Evolutionary conservation across 2,888 invertebrate genomes (phyloP).

Genomic region (Leucophora obtusa): DNA sequence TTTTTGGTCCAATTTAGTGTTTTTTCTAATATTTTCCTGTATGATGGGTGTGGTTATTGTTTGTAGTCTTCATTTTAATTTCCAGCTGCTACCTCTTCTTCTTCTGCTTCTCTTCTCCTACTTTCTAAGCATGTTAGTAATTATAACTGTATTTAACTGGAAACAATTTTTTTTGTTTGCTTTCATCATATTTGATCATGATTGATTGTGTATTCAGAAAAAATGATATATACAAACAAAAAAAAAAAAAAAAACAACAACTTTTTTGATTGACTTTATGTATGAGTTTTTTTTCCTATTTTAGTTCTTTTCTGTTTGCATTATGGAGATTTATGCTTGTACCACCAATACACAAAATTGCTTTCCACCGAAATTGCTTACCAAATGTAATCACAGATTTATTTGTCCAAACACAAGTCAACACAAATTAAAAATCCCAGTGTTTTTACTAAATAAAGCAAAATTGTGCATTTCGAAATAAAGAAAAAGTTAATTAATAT

Average conservation of each 20-base stretch:
- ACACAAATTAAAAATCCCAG: conserved; percentile 47
- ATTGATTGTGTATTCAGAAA: conserved; percentile 60
- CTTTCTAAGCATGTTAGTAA: conserved; percentile 57
- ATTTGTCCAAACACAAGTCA: conserved; percentile 60
- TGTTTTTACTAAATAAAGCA: conserved; percentile 20
- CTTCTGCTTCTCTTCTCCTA: conserved; percentile 6
- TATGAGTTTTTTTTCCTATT: conserved; percentile 42
- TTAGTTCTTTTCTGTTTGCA: conserved; percentile 53
- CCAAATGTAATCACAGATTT: conserved; percentile 64
- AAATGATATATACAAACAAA: conserved; percentile 28
- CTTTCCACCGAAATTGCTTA: conserved; percentile 59
- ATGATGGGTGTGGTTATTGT: conserved; percentile 61
- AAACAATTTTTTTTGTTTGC: conserved; percentile 61
- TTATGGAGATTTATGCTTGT: conserved; percentile 60
- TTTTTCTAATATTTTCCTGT: conserved; percentile 33
- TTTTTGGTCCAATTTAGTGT: conserved; percentile 52
- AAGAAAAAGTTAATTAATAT: conserved; percentile 59
- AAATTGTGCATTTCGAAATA: conserved; percentile 25
- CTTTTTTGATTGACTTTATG: conserved; percentile 63
- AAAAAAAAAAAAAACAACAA: conserved; percentile 18
- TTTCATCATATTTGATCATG: conserved; percentile 65
- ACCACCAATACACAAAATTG: not conserved
- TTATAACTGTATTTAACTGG: conserved; percentile 63
- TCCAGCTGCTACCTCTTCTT: conserved; percentile 18
- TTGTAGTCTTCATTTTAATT: conserved; percentile 23